Percentiles rank a stretch among this genome's conserved stretches.
phyloP scores from a whole-genome alignment of 2,888 invertebrate species.

The Xanthostigma xanthostigma region DNA sequence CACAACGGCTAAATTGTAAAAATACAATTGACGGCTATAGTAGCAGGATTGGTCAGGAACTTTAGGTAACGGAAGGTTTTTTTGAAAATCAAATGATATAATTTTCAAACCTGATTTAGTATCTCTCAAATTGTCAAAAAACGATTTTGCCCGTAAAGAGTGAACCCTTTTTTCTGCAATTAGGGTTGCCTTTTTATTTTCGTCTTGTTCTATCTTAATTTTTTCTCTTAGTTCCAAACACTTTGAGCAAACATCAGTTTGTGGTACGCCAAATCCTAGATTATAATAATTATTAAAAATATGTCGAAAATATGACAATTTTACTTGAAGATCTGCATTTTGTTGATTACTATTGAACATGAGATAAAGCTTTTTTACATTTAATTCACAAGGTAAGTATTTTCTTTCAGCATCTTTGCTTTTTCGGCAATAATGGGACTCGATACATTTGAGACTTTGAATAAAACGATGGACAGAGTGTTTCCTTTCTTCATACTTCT shows the following conservation, averaged over 20 bases:
- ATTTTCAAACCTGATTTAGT: slow-evolving; percentile 10
- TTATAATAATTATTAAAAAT: slow-evolving; percentile 8
- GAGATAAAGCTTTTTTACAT: slow-evolving; percentile 4
- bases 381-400: slow-evolving; percentile 4
- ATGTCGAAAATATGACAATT: slow-evolving; percentile 6
- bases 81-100: slow-evolving; percentile 15
- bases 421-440: slow-evolving; percentile 4
- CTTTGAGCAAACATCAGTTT: slow-evolving; percentile 9
- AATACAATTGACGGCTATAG: slow-evolving; percentile 12
- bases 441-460: slow-evolving; percentile 3
- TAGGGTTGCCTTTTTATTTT: background rate
- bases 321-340: background rate
- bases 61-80: slow-evolving; percentile 13
- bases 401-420: slow-evolving; percentile 3
- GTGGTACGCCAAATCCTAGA: slow-evolving; percentile 11
- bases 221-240: slow-evolving; percentile 8
- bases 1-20: slow-evolving; percentile 13
- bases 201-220: slow-evolving; percentile 6
- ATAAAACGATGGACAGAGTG: slow-evolving; percentile 2
- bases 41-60: slow-evolving; percentile 15
- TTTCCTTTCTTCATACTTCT: too few relatives aligned
- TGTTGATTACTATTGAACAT: slow-evolving; percentile 5
- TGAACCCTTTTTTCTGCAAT: slow-evolving; percentile 7
- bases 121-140: slow-evolving; percentile 11
- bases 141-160: slow-evolving; percentile 9